Base-by-base conservation (phyloP, 2,797 vertebrate genomes). In the Ataeniobius toweri region DNA sequence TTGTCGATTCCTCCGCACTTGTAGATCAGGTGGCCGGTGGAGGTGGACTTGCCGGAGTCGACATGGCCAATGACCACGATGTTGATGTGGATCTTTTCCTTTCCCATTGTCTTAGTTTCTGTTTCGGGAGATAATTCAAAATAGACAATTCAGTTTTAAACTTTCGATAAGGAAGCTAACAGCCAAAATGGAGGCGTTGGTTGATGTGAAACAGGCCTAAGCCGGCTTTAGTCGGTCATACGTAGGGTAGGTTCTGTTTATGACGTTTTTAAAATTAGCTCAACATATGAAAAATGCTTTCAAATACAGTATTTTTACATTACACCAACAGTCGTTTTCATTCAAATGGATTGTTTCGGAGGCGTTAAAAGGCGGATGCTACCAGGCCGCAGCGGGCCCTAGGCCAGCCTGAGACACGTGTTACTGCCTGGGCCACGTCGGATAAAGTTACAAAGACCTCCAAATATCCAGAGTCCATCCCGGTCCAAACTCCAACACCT, bases 51-150 rank as follows among this genome's bases (percentile, higher is more conserved):
- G 55, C 96, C 96, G 53, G 95, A 97, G 93, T 96, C 96, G 92
- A 96, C 94, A 84, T 97, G 96, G 89, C 96, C 96, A 55, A 97
- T 97, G 82, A 96, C 95, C 94, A 96, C 95, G 85, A 96, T 96
- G 93, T 96, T 96, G 80, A 96, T 96, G 91, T 97, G 96, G 78
- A 14, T 89, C 92, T 97, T 97, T 92, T 97, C 96, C 94, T 96
- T 97, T 91, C 90, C 95, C 95, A 95, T 96, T 88, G 83, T 93
- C 89, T 74, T 91, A 84, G 88, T 94, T 96, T 94, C 95, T 96
- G 76, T 41, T 5, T 22, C 9, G 20, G 22, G 44, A 6, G 44
- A 44, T 2, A 31, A 31, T 31, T 31, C 31, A 31, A 31, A 39
- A 26, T 0, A 6, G n/a, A 50, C 18, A 14, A 28, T 58, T n/a